A percentile compares a stretch with the other conserved stretches of the same genome.
Evolutionary conservation across 2,113 vertebrate species (phyloP).

Genomic region (Brienomyrus brachyistius): DNA sequence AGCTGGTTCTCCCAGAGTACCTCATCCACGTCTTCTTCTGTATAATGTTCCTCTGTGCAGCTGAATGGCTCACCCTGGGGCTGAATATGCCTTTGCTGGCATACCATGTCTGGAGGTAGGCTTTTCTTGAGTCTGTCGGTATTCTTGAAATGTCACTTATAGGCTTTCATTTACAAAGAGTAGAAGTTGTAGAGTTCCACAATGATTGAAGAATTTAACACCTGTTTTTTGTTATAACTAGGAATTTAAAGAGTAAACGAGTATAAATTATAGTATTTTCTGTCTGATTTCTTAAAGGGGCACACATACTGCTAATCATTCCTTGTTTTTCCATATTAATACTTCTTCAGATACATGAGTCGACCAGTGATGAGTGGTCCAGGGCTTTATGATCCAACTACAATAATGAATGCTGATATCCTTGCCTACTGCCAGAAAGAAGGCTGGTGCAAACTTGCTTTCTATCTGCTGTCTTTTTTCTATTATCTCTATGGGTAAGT

Average conservation of each 20-base stretch:
- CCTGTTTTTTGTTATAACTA: not conserved
- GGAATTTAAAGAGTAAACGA: not conserved
- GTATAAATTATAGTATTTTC: not conserved
- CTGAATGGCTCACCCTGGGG: constrained; percentile 92
- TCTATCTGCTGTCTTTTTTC: constrained; percentile 98
- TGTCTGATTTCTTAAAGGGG: not conserved
- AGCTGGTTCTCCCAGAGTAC: constrained; percentile 98
- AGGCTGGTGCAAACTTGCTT: constrained; percentile 98
- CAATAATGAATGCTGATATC: constrained; percentile 99
- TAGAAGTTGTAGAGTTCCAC: not conserved
- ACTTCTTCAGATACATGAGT: constrained; percentile 78
- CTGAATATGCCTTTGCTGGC: constrained; percentile 95
- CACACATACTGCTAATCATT: not conserved
- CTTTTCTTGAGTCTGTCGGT: not conserved
- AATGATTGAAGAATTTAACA: not conserved
- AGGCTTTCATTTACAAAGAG: not conserved
- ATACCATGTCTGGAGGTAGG: constrained; percentile 96
- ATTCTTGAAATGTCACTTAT: not conserved
- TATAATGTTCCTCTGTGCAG: constrained; percentile 98
- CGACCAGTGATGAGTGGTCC: constrained; percentile 95
- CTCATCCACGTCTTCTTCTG: constrained; percentile 99
- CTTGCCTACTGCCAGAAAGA: constrained; percentile 99
- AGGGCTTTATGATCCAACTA: constrained; percentile 94
- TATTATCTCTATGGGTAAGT: constrained; percentile 98
- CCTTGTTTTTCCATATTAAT: not conserved